A percentile compares a stretch with the other conserved stretches of the same genome.
Conservation (phyloP, 2,888 invertebrate species). For the Tubiluchus corallicola region DNA sequence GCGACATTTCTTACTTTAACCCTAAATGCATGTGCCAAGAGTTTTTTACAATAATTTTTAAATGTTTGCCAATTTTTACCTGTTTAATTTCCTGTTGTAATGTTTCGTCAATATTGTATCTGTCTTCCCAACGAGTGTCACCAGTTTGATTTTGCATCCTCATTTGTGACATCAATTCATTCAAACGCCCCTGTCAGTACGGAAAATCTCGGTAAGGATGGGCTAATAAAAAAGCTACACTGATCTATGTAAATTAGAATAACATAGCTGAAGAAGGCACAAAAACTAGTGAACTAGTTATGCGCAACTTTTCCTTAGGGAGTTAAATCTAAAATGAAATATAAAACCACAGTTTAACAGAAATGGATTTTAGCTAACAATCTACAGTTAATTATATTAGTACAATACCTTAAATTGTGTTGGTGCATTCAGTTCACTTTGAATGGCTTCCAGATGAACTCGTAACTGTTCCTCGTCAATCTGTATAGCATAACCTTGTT, state of each 20-base stretch:
- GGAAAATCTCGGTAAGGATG: no score
- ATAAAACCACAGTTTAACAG: constrained; percentile 7
- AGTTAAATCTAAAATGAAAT: background rate
- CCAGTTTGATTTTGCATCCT: constrained; percentile 30
- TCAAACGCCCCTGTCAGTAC: constrained; percentile 72
- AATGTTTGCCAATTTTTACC: constrained; percentile 22
- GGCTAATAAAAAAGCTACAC: no score
- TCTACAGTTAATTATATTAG: background rate
- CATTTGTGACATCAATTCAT: constrained; percentile 72
- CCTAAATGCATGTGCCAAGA: no score
- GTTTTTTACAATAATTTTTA: background rate
- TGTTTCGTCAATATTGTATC: constrained; percentile 53
- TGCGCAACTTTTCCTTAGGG: constrained; percentile 5
- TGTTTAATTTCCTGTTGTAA: constrained; percentile 40
- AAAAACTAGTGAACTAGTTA: constrained; percentile 7
- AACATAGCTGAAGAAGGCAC: no score
- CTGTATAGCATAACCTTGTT: constrained; percentile 63
- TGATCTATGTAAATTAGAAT: no score
- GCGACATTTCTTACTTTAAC: no score
- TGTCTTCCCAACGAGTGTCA: constrained; percentile 36
- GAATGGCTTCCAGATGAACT: constrained; percentile 64
- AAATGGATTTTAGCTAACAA: background rate
- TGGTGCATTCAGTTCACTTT: constrained; percentile 68
- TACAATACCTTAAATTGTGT: constrained; percentile 63
- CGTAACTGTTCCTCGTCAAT: constrained; percentile 78